Evolutionary conservation across 2,888 invertebrate genomes (phyloP), one percentile per base, ranked within the genome.

Genomic region (Nemotelus pantherinus): DNA sequence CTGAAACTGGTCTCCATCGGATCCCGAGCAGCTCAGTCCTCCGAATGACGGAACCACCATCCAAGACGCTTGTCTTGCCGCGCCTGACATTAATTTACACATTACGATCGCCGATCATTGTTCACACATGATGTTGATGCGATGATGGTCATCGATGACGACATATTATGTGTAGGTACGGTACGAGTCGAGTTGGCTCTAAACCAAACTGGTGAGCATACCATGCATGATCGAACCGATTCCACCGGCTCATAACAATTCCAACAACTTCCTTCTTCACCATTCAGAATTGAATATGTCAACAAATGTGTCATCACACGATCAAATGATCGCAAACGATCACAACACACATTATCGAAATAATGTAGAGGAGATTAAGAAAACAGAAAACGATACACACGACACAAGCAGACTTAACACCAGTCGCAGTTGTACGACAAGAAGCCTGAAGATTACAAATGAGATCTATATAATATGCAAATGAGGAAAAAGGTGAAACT

Each of bases 401-500:
- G 7, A 47, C 41, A 50, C n/a, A 7, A 47, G 65, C n/a, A 9
- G 65, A 1, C 6, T 9, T 50, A 5, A 9, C 43, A 63, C 43
- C n/a, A 48, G 47, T 25, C 25, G 25, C 25, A 50, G 39, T n/a
- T 45, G 65, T 47, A 7, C n/a, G 65, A 60, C 7, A 47, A 25
- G 64, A 58, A 3, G 25, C 39, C 57, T 58, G 57, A 58, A 45
- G 45, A 58, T 58, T 57, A 72, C 72, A 72, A 72, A 72, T 57
- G 58, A 58, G 72, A 43, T 72, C 72, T 41, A 72, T 57, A 72
- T 72, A 72, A 72, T 72, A 72, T 72, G 72, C 72, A 72, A 72
- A 72, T 72, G 70, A 70, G 70, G 25, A 25, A 45, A 3, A 57
- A 41, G 57, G 45, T 44, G 71, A 44, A 57, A 71, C 25, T 68